Conservation (phyloP, 2,888 invertebrate species). For the Dioctria linearis region DNA sequence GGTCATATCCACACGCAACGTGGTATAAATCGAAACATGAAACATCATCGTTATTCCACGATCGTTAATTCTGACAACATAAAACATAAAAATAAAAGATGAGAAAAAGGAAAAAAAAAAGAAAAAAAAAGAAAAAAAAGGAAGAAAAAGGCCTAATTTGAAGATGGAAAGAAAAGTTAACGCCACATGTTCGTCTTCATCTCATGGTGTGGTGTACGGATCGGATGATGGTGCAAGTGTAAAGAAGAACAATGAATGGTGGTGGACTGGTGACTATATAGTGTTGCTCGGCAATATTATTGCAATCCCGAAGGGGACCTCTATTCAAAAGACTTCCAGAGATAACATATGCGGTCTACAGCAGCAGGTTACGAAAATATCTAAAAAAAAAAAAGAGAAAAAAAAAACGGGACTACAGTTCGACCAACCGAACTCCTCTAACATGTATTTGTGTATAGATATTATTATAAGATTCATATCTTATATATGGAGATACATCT, state of each 20-base stretch:
- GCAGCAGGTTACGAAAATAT: not conserved
- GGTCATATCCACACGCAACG: conserved; percentile 15
- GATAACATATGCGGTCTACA: not conserved
- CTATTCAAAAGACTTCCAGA: no score
- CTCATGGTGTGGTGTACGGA: not conserved
- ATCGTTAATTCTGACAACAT: conserved; percentile 26
- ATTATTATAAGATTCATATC: not conserved
- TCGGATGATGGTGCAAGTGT: conserved; percentile 3
- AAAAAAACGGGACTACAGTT: not conserved
- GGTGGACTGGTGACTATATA: not conserved
- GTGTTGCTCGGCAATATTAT: no score
- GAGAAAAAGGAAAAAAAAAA: not conserved
- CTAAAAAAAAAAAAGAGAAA: conserved; percentile 2
- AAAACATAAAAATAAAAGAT: not conserved
- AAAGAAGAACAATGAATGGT: conserved; percentile 15
- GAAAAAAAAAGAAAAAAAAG: not conserved
- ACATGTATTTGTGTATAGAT: not conserved
- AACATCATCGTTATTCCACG: conserved; percentile 19
- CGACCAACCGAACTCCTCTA: not conserved
- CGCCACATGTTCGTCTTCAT: conserved; percentile 38
- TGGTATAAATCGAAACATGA: conserved; percentile 34
- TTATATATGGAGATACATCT: not conserved
- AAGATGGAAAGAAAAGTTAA: conserved; percentile 37
- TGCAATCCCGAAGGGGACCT: not conserved
- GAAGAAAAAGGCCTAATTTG: not conserved